phyloP scores from a whole-genome alignment of 2,113 vertebrate genomes.

The Motacilla tschutschensis region DNA sequence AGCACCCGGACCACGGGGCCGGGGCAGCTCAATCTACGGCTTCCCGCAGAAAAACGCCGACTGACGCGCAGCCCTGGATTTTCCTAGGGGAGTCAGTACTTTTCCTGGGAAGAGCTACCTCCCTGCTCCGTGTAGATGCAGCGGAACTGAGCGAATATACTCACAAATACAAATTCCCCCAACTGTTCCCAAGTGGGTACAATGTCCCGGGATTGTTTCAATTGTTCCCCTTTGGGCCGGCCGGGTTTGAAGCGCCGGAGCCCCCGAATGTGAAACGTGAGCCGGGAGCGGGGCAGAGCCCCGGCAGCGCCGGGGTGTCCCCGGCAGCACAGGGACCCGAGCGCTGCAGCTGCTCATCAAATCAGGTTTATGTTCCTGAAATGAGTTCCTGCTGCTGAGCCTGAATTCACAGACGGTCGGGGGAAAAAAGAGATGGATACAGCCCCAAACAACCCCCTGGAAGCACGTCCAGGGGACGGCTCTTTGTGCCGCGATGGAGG shows the following conservation, averaged over 20 bases:
- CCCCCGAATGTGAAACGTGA: conserved; percentile 48
- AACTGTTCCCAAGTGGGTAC: background rate
- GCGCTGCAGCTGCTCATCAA: conserved; percentile 75
- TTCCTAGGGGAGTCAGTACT: background rate
- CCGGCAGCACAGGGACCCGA: conserved; percentile 49
- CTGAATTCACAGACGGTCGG: conserved; percentile 61
- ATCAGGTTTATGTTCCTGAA: conserved; percentile 70
- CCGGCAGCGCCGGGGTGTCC: conserved; percentile 44
- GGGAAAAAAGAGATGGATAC: conserved; percentile 16
- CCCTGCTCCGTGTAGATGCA: background rate
- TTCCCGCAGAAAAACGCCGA: background rate
- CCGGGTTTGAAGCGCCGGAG: conserved; percentile 16
- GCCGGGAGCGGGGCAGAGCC: conserved; percentile 5
- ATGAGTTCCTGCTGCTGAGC: conserved; percentile 72
- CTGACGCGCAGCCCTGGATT: background rate
- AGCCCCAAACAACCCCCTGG: conserved; percentile 55
- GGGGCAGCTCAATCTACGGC: background rate
- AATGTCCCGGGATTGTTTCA: background rate
- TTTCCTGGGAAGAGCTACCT: background rate
- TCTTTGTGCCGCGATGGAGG: background rate
- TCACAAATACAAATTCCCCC: conserved; percentile 39
- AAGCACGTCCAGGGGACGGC: conserved; percentile 1
- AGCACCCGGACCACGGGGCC: background rate
- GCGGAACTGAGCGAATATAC: conserved; percentile 10
- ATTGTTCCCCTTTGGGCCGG: conserved; percentile 22